Evolutionary conservation across 2,113 vertebrate genomes (phyloP).

Genomic region (Pygoscelis antarcticus): DNA sequence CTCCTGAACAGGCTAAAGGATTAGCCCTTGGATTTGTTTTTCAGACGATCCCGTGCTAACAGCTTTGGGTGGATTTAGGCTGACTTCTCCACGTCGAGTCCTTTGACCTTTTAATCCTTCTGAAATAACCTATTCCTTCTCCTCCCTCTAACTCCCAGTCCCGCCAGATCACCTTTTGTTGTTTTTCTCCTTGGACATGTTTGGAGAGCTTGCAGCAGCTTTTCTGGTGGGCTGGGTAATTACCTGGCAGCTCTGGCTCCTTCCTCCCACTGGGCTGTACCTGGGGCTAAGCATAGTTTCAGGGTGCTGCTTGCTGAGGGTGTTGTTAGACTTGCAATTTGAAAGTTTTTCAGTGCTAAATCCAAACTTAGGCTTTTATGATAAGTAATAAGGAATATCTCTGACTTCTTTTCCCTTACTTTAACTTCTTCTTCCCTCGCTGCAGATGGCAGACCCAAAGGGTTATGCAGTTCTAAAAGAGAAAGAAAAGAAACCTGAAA

Average conservation of each 20-base stretch:
- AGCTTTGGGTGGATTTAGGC: conserved; percentile 56
- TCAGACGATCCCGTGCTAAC: conserved; percentile 59
- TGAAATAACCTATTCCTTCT: conserved; percentile 59
- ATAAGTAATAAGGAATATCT: neutral
- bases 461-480: neutral
- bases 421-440: neutral
- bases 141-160: neutral
- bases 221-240: conserved; percentile 19
- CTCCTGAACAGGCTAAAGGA: conserved; percentile 33
- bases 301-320: neutral
- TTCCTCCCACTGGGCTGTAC: neutral
- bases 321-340: neutral
- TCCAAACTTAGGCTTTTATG: neutral
- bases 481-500: neutral
- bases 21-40: conserved; percentile 65
- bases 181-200: conserved; percentile 9
- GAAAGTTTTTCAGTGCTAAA: neutral
- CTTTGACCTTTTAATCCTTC: conserved; percentile 78
- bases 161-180: neutral
- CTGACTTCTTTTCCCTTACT: neutral
- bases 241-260: neutral
- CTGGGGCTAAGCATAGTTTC: neutral
- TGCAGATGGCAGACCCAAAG: neutral
- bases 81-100: conserved; percentile 35
- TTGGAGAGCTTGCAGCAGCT: conserved; percentile 28